Evolutionary conservation across 2,113 vertebrate species (phyloP).

Genomic region (Bubalus kerabau): DNA sequence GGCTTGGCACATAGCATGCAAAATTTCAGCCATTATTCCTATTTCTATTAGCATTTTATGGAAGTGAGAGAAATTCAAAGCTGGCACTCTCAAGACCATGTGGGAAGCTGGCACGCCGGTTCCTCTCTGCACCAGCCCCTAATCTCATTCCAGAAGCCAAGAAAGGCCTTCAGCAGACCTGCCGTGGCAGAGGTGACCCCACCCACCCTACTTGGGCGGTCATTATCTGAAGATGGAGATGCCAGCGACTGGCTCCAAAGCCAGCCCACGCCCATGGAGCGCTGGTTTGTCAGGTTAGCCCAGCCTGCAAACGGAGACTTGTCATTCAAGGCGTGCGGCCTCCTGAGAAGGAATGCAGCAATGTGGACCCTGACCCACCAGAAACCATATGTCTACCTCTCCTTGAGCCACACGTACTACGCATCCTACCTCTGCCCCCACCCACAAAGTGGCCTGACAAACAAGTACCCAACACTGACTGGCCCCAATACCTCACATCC

Average conservation of each 20-base stretch:
- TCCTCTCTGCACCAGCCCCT: background rate
- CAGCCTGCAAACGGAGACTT: background rate
- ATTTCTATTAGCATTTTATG: background rate
- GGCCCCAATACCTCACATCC: background rate
- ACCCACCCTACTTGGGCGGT: background rate
- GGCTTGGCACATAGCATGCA: background rate
- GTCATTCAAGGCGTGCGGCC: conserved; percentile 21
- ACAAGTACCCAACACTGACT: background rate
- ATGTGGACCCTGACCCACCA: background rate
- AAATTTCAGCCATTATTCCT: background rate
- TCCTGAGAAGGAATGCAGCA: background rate
- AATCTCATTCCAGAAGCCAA: background rate
- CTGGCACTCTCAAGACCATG: background rate
- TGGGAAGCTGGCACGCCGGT: background rate
- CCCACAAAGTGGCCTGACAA: background rate
- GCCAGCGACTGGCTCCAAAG: background rate
- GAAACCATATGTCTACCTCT: background rate
- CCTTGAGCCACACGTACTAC: background rate
- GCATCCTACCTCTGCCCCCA: background rate
- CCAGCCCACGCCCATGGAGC: background rate
- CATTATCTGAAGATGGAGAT: background rate
- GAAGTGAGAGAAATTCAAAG: background rate
- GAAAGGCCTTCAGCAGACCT: background rate
- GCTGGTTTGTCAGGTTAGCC: conserved; percentile 63
- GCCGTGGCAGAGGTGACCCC: background rate